These are phyloP conservation scores for Choloepus didactylus DNA, from an alignment of 2,797 vertebrate genomes.

Conservation along the genomic window DNA sequence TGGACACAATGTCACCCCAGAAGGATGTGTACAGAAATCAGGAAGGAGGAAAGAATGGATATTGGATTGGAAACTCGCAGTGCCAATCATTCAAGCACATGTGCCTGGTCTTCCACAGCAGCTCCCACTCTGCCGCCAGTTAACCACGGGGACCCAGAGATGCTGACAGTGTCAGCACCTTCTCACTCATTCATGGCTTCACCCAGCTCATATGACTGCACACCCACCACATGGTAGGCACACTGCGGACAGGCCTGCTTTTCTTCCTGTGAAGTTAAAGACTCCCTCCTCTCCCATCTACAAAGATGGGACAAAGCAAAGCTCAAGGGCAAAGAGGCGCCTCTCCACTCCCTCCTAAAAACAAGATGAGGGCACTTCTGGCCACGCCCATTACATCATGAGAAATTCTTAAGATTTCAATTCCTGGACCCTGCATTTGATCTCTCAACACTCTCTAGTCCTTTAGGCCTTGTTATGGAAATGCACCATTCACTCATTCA, in stretches of 20 bases:
- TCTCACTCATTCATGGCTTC: background rate
- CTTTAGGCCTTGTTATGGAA: background rate
- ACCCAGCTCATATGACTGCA: rapidly evolving
- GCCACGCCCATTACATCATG: rapidly evolving
- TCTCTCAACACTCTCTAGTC: rapidly evolving
- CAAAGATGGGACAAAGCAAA: background rate
- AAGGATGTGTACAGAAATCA: rapidly evolving
- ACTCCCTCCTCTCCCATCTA: background rate
- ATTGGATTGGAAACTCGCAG: rapidly evolving
- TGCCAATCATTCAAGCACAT: rapidly evolving
- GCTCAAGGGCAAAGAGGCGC: background rate
- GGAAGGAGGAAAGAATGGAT: background rate
- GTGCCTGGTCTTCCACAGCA: rapidly evolving
- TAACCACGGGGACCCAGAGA: background rate
- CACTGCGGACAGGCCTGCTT: too few species aligned
- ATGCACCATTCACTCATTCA: background rate
- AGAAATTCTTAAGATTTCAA: rapidly evolving
- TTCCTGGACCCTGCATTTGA: background rate
- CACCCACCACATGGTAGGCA: rapidly evolving
- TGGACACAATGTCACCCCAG: background rate
- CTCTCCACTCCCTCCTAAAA: background rate
- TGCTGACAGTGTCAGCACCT: rapidly evolving
- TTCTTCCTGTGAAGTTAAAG: rapidly evolving
- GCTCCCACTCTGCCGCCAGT: rapidly evolving
- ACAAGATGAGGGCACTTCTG: rapidly evolving